phyloP scores from a whole-genome alignment of 2,797 vertebrate species.

The Eospalax fontanierii region DNA sequence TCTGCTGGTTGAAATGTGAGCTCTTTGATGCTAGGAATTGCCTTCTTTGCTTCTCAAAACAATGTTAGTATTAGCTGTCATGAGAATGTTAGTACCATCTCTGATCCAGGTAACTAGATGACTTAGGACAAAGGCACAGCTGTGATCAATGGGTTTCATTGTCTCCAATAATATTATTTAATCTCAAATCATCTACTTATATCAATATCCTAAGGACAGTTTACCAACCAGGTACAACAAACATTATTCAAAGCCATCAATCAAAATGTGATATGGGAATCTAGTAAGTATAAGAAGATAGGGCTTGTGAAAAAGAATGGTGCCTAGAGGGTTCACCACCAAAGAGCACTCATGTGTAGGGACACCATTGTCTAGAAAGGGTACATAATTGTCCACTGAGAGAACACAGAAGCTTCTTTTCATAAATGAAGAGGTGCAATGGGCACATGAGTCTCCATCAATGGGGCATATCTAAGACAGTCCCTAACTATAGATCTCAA shows the following conservation, averaged over 20 bases:
- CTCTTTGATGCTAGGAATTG: constrained; percentile 75
- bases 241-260: background rate
- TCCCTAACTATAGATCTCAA: background rate
- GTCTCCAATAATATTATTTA: background rate
- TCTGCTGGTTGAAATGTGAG: constrained; percentile 52
- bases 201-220: background rate
- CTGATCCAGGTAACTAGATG: background rate
- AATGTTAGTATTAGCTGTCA: constrained; percentile 54
- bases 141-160: background rate
- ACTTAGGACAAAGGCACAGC: background rate
- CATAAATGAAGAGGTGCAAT: background rate
- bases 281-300: background rate
- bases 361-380: background rate
- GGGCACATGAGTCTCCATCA: background rate
- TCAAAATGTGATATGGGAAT: background rate
- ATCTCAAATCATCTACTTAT: background rate
- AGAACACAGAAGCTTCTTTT: background rate
- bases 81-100: background rate
- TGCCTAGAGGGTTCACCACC: too few relatives aligned
- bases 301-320: accelerated
- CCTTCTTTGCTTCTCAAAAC: constrained; percentile 67
- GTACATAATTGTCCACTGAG: too few relatives aligned
- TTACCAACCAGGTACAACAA: background rate
- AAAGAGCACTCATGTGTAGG: too few relatives aligned
- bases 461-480: background rate